A percentile compares a stretch with the other conserved stretches of the same genome.
Evolutionary conservation across 2,888 invertebrate species (phyloP).

Genomic region (Punctoribates punctum): DNA sequence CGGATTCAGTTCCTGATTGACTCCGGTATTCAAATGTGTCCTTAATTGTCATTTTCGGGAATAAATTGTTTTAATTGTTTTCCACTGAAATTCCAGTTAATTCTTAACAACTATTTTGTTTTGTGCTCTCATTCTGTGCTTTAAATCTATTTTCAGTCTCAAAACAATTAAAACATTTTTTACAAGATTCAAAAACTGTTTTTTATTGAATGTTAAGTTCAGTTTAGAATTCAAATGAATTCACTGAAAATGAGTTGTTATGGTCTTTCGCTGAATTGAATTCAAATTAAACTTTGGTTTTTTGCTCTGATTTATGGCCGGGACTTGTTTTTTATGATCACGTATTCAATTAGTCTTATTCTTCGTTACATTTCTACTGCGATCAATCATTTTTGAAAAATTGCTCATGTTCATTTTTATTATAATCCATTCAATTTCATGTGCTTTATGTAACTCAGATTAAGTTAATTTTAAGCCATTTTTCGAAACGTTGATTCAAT

Average conservation of each 20-base stretch:
- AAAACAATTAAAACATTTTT: too few relatives aligned
- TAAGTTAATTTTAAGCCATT: background rate
- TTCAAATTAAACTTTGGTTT: background rate
- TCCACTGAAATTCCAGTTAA: background rate
- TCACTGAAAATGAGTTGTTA: too few relatives aligned
- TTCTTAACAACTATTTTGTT: background rate
- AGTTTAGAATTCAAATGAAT: too few relatives aligned
- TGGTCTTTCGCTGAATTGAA: background rate
- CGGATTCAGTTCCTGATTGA: background rate
- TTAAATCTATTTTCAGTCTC: too few relatives aligned
- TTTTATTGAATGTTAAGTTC: too few relatives aligned
- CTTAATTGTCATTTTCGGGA: background rate
- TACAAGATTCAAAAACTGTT: too few relatives aligned
- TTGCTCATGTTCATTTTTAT: background rate
- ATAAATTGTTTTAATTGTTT: background rate
- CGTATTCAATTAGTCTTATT: background rate
- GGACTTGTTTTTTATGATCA: background rate
- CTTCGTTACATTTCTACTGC: background rate
- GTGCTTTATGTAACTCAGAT: background rate
- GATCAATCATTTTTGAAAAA: background rate
- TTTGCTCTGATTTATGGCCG: background rate
- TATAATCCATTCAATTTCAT: background rate
- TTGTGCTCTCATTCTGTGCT: background rate
- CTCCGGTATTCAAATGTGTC: background rate
- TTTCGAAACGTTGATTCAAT: too few relatives aligned